Conservation (phyloP, 2,113 vertebrate species). For the Alaudala cheleensis region DNA sequence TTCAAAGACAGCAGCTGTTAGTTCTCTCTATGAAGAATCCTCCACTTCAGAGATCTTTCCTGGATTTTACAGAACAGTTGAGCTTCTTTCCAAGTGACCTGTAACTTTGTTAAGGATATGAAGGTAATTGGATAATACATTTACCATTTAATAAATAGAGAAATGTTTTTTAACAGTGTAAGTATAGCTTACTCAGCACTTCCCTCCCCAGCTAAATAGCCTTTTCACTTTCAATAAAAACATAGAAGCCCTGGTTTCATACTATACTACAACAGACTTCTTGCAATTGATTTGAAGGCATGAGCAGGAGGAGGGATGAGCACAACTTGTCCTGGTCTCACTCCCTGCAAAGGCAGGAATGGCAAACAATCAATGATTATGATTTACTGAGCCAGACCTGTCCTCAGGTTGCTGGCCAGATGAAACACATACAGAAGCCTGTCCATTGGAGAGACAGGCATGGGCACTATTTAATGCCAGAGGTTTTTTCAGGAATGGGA, state of each 20-base stretch:
- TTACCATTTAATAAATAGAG: conserved; percentile 40
- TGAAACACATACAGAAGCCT: conserved; percentile 73
- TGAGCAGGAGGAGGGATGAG: not conserved
- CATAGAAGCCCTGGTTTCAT: conserved; percentile 4
- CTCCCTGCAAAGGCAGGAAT: not conserved
- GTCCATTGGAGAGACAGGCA: conserved; percentile 72
- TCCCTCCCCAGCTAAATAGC: not conserved
- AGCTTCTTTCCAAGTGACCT: conserved; percentile 30
- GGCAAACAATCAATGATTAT: not conserved
- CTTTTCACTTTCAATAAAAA: conserved; percentile 30
- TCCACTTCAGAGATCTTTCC: not conserved
- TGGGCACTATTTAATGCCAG: conserved; percentile 72
- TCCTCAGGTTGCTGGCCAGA: not conserved
- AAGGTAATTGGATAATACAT: conserved; percentile 52
- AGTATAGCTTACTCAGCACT: conserved; percentile 62
- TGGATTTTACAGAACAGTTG: not conserved
- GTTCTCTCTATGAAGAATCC: not conserved
- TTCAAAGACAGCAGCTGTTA: not conserved
- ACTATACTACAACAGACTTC: not conserved
- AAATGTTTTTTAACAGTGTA: conserved; percentile 6
- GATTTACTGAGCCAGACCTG: conserved; percentile 27
- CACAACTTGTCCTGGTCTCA: not conserved
- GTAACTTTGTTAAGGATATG: conserved; percentile 51
- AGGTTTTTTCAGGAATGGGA: conserved; percentile 75
- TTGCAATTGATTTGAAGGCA: conserved; percentile 41